A percentile compares a stretch with the other conserved stretches of the same genome.
phyloP scores from a whole-genome alignment of 2,888 invertebrate genomes.

The Linhomoeus sp. region DNA sequence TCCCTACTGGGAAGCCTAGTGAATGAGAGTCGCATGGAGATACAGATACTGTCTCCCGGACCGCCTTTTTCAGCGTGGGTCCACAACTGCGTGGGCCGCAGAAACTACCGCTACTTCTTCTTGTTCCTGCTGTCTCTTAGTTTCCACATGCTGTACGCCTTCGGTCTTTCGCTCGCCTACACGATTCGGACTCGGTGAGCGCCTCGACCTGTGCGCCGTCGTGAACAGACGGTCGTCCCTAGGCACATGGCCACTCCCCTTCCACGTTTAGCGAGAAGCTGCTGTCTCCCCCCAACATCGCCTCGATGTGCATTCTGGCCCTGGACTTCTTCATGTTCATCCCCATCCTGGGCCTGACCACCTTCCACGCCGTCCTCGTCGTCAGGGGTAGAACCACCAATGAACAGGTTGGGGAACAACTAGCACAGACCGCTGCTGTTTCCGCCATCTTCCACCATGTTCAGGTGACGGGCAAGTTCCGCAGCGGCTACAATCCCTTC shows the following conservation, averaged over 20 bases:
- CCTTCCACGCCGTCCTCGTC: conserved; percentile 91
- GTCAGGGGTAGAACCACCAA: conserved; percentile 91
- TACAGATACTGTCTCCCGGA: too few species aligned
- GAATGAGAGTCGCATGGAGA: too few species aligned
- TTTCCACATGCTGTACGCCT: conserved; percentile 92
- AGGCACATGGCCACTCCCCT: background rate
- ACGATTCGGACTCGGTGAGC: conserved; percentile 39
- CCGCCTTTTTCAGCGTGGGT: conserved; percentile 18
- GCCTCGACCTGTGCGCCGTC: too few species aligned
- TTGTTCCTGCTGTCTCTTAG: conserved; percentile 88
- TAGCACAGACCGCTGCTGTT: background rate
- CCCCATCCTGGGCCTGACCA: conserved; percentile 89
- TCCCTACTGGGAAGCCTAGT: too few species aligned
- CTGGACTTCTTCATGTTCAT: conserved; percentile 74
- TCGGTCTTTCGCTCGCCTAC: conserved; percentile 73
- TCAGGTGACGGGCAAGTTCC: conserved; percentile 87
- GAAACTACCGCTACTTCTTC: conserved; percentile 80
- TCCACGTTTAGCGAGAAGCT: conserved; percentile 6
- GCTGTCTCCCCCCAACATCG: conserved; percentile 23
- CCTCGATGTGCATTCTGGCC: conserved; percentile 58
- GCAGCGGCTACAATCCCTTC: conserved; percentile 94
- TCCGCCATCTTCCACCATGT: background rate
- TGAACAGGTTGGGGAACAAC: conserved; percentile 48
- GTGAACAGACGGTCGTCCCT: too few species aligned
- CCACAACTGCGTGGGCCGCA: conserved; percentile 26